Evolutionary conservation across 2,113 vertebrate genomes (phyloP), one percentile per base, ranked within the genome.

Genomic region (Spheniscus mendiculus): DNA sequence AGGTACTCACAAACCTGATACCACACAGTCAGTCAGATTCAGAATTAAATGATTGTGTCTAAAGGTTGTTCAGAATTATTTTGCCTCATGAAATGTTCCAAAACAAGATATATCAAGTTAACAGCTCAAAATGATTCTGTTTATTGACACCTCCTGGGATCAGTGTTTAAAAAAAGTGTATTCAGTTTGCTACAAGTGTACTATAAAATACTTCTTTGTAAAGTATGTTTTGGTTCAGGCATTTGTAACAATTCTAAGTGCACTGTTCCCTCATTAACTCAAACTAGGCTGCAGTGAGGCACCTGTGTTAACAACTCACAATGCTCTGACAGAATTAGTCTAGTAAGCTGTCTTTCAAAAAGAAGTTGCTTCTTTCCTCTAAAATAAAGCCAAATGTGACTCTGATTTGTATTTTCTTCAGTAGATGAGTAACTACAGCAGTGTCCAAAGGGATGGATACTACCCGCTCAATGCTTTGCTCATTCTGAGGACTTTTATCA

Each of bases 401-500:
- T 82, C 16, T 7, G 1, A 14, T 53, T 78, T 59, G 10, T 70
- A 5, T 42, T 79, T 72, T 73, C 27, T 72, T 83, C 19, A 36
- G 26, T 61, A 53, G 40, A 6, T 72, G 32, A 59, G 15, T 82
- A 47, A 40, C 26, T 36, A 38, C 40, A 87, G 27, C 20, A 73
- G 18, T 56, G 53, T 40, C 72, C 14, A 38, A 67, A 78, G 49
- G 0, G 2, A 15, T 52, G 49, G 44, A 81, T 29, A 55, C 22
- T 21, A 36, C 40, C 47, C 40, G 40, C 25, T 83, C 8, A 36
- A 5, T 53, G 18, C 25, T 58, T 45, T 9, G 16, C 16, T 81
- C 20, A 8, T 69, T 87, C 15, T 0, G 0, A 67, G n/a, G 44
- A 40, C 44, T 18, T 80, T 34, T 49, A 4, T 52, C 8, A 4